These are phyloP conservation scores for Polypedilum pembai DNA, from an alignment of 1,140 invertebrate species.

Conservation along the genomic window DNA sequence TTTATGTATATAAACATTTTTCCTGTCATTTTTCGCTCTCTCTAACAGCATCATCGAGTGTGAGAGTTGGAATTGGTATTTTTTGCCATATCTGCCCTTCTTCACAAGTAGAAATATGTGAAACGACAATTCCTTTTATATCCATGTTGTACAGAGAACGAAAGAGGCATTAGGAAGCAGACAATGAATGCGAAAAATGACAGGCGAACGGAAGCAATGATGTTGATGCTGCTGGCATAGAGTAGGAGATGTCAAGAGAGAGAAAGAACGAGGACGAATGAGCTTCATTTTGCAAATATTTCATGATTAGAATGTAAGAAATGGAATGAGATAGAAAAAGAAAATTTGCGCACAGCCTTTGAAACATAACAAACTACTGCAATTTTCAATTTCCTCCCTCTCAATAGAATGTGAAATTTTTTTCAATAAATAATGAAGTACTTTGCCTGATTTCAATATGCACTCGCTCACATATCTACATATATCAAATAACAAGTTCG, in stretches of 20 bases:
- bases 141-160: no score
- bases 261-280: not conserved
- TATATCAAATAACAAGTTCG: not conserved
- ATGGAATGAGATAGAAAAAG: no score
- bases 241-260: not conserved
- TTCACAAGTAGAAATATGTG: no score
- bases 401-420: no score
- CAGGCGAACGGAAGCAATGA: not conserved
- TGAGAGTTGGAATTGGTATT: not conserved
- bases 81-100: not conserved
- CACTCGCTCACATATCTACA: no score
- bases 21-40: constrained; percentile 17
- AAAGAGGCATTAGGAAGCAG: not conserved
- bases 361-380: not conserved
- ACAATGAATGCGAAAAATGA: constrained; percentile 11
- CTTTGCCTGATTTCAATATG: no score
- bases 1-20: constrained; percentile 14
- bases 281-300: not conserved
- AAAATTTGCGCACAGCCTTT: not conserved
- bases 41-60: not conserved
- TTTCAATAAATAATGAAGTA: no score
- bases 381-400: not conserved
- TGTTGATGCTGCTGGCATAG: not conserved
- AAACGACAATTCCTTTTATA: no score
- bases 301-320: not conserved